A percentile compares a stretch with the other conserved stretches of the same genome.
phyloP scores from a whole-genome alignment of 2,888 invertebrate species.

The Leptopilina drosophilae region DNA sequence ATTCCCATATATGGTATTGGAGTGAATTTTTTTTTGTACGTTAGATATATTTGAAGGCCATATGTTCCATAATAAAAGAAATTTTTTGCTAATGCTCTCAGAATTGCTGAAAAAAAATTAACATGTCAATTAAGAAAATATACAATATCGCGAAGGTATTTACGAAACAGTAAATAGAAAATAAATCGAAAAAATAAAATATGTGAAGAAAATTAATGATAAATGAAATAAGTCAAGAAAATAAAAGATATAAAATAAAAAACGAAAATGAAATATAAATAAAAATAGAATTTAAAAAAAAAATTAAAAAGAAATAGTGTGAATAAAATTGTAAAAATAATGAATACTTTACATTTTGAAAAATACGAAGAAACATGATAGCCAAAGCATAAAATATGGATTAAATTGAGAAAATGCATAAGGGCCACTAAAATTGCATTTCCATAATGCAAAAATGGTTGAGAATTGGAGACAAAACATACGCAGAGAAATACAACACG shows the following conservation, averaged over 20 bases:
- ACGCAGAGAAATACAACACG: constrained; percentile 66
- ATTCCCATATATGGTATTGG: constrained; percentile 67
- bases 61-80: constrained; percentile 56
- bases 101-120: constrained; percentile 14
- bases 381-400: constrained; percentile 71
- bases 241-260: no score
- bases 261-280: not conserved
- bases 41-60: constrained; percentile 57
- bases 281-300: not conserved
- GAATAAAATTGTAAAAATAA: not conserved
- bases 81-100: constrained; percentile 49
- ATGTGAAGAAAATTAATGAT: no score
- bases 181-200: not conserved
- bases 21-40: constrained; percentile 51
- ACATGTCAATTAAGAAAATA: not conserved
- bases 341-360: constrained; percentile 67
- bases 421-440: constrained; percentile 71
- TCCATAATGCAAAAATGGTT: constrained; percentile 69
- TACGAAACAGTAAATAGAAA: not conserved
- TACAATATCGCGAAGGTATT: not conserved
- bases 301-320: no score
- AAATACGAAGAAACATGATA: constrained; percentile 73
- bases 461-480: constrained; percentile 64
- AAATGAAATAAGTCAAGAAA: no score
- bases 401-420: constrained; percentile 64